Evolutionary conservation across 2,888 invertebrate genomes (phyloP), one percentile per base, ranked within the genome.

Genomic region (Arctia plantaginis): DNA sequence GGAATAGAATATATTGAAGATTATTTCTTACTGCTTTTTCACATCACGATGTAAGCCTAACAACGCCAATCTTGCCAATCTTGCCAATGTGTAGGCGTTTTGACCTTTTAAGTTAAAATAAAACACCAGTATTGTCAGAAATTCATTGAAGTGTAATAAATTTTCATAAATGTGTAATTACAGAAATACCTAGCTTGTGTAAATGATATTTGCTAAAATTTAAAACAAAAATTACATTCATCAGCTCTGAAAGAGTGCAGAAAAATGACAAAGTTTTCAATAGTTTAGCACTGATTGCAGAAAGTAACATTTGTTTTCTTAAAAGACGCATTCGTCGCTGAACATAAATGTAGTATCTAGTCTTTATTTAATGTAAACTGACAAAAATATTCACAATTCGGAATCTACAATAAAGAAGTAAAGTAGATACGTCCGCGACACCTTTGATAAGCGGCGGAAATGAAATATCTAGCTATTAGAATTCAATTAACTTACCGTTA

Each of bases 401-500:
- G 30, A 10, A 27, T 20, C 8, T 20, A 18, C 27, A 10, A 15
- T 44, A 69, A 44, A 64, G 62, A 67, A 71, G 72, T 33, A 67
- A 20, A 69, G 27, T 69, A 62, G 33, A 44, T 51, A 33, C 66
- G 73, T 78, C 70, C 35, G 33, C 72, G 70, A 65, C 41, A 71
- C 44, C 30, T 55, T 62, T 62, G 30, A 67, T 72, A 74, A 67
- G 27, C 15, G n/a, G 27, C 15, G n/a, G 68, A 41, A 35, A 76
- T 59, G 47, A 66, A 23, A 72, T 69, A n/a, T n/a, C n/a, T n/a
- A 73, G 66, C 69, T 72, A 55, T 47, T 44, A 66, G 71, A 72
- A 64, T 71, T 71, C 47, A 7, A 77, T 77, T 69, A 66, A 7
- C 33, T 71, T 47, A 72, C 74, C 71, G 71, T 79, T 76, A 72